These are phyloP conservation scores for Sciaenops ocellatus DNA, from an alignment of 2,797 vertebrate genomes.

Conservation along the genomic window DNA sequence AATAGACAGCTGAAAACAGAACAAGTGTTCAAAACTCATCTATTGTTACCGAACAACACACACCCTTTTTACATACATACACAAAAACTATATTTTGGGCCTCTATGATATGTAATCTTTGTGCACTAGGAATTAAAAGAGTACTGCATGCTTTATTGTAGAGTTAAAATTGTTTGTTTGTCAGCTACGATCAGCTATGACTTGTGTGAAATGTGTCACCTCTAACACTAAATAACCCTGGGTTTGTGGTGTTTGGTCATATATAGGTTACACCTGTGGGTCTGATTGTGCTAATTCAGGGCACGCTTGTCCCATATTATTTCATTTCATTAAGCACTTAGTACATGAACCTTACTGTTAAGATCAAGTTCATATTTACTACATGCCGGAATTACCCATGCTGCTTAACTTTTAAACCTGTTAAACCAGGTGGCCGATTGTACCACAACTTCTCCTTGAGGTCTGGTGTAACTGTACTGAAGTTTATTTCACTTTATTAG, in stretches of 20 bases:
- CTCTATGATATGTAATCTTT: neutral
- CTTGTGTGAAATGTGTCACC: neutral
- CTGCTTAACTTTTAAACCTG: neutral
- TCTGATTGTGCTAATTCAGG: neutral
- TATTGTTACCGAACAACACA: neutral
- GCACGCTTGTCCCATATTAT: neutral
- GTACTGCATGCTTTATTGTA: no score
- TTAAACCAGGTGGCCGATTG: neutral
- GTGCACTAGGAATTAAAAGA: neutral
- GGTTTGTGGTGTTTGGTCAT: neutral
- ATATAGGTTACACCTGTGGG: constrained; percentile 5
- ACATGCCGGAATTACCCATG: neutral
- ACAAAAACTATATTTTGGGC: neutral
- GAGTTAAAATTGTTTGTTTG: neutral
- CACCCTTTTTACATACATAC: neutral
- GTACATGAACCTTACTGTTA: neutral
- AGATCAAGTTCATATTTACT: neutral
- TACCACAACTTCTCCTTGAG: constrained; percentile 1
- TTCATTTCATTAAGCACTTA: neutral
- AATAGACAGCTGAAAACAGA: constrained; percentile 32
- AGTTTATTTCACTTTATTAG: neutral
- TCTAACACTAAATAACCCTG: neutral
- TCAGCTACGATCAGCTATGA: neutral
- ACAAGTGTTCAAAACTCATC: neutral
- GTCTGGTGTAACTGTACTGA: constrained; percentile 14